Conservation (phyloP, 1,140 invertebrate genomes). For the Paraescarpia echinospica region DNA sequence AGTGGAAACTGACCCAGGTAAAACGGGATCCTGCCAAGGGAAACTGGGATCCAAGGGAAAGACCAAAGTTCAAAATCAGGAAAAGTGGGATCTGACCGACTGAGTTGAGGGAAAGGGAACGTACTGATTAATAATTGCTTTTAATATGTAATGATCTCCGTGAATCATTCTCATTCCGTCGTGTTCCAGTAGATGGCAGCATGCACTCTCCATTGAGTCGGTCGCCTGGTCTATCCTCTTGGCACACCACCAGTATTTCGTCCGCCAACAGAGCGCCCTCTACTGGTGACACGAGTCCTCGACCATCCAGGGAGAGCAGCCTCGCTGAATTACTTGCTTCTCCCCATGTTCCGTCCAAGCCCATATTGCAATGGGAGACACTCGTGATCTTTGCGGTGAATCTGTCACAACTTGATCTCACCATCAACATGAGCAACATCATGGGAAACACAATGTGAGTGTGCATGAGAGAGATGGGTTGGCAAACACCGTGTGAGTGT, state of each 20-base stretch:
- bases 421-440: slow-evolving; percentile 99
- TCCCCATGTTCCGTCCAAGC: neutral
- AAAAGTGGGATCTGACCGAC: neutral
- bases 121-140: neutral
- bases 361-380: slow-evolving; percentile 80
- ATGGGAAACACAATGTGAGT: slow-evolving; percentile 91
- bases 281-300: neutral
- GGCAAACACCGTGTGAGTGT: neutral
- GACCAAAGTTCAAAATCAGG: no score
- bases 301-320: neutral
- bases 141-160: neutral
- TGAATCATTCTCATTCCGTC: neutral
- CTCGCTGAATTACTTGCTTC: neutral
- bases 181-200: neutral
- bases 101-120: neutral
- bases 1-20: neutral
- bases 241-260: neutral
- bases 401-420: slow-evolving; percentile 90
- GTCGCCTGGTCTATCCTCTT: neutral
- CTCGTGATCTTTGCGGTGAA: slow-evolving; percentile 93
- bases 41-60: neutral
- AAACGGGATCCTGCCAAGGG: neutral
- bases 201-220: neutral
- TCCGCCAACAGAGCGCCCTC: neutral
- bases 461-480: neutral